Base-by-base conservation (phyloP, 2,113 vertebrate genomes). In the Cinclus cinclus region DNA sequence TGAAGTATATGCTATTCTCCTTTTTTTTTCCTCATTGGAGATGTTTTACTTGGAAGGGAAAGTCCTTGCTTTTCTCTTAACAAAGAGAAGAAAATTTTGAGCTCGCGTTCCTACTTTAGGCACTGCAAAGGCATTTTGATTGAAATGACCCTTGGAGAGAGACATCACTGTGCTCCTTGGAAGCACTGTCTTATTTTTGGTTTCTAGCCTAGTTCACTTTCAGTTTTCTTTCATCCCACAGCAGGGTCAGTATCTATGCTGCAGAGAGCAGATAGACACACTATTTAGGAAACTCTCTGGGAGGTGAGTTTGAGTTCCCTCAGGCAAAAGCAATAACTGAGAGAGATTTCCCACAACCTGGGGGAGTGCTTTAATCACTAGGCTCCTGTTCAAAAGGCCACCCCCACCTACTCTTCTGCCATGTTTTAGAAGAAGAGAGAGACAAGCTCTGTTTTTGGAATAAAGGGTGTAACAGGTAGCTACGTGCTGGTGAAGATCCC, bases 401-500 rank as follows among this genome's bases (percentile, higher is more conserved):
- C 60, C 91, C 68, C 91, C 95, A 94, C 95, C 91, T 60, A 93
- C 83, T 60, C 69, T 82, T 76, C 65, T 95, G 83, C 87, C 69
- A 71, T 37, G 41, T 53, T 87, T 87, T 23, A 89, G 76, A 87
- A 90, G 75, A 33, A 94, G 39, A 93, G 63, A 71, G 18, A 94
- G 47, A 92, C 31, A 39, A 81, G 68, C 62, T 91, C 83, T 91
- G 49, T 64, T 94, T 94, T 89, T 46, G 80, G 91, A 95, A 92
- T 78, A 78, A 77, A 94, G 86, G 65, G 83, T 70, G 69, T 49
- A 96, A 80, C 76, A 94, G 86, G 89, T 81, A 92, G 86, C 95
- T 97, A 97, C 95, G 86, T 97, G 96, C 92, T 90, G 91, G 50
- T 94, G 56, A 81, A 94, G 81, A 92, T 87, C 91, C 77, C 87